Percentiles rank a stretch among this genome's conserved stretches.
Conservation (phyloP, 2,113 vertebrate species). For the Psittacula cyanocephala region DNA sequence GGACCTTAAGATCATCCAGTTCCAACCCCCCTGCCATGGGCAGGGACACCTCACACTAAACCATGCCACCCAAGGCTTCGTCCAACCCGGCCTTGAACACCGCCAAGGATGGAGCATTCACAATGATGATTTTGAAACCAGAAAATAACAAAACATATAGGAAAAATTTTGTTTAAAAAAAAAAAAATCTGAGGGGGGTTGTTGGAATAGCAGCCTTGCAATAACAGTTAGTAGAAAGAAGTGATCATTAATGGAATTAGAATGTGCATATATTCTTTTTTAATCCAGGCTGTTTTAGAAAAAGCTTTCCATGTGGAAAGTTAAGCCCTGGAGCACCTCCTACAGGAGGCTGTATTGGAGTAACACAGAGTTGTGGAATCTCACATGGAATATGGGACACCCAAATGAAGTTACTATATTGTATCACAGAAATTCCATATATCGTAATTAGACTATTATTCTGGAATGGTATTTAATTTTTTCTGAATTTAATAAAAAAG, state of each 20-base stretch:
- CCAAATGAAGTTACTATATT: neutral
- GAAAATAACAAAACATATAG: neutral
- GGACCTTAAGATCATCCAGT: too few relatives aligned
- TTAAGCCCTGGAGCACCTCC: neutral
- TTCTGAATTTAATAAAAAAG: neutral
- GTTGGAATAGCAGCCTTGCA: neutral
- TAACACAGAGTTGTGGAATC: neutral
- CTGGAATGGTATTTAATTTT: neutral
- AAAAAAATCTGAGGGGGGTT: neutral
- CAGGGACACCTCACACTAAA: too few relatives aligned
- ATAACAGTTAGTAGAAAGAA: neutral
- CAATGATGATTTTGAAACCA: neutral
- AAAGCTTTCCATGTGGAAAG: neutral
- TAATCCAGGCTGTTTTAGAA: neutral
- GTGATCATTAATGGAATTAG: neutral
- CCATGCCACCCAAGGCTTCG: too few relatives aligned
- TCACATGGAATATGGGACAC: neutral
- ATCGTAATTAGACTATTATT: neutral
- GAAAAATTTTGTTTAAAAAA: neutral
- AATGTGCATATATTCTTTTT: neutral
- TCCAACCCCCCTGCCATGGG: too few relatives aligned
- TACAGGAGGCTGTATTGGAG: neutral
- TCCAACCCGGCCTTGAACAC: too few relatives aligned
- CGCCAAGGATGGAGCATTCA: too few relatives aligned
- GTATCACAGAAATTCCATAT: neutral